A percentile compares a stretch with the other conserved stretches of the same genome.
Evolutionary conservation across 2,888 invertebrate species (phyloP).

Genomic region (Mythimna albipuncta): DNA sequence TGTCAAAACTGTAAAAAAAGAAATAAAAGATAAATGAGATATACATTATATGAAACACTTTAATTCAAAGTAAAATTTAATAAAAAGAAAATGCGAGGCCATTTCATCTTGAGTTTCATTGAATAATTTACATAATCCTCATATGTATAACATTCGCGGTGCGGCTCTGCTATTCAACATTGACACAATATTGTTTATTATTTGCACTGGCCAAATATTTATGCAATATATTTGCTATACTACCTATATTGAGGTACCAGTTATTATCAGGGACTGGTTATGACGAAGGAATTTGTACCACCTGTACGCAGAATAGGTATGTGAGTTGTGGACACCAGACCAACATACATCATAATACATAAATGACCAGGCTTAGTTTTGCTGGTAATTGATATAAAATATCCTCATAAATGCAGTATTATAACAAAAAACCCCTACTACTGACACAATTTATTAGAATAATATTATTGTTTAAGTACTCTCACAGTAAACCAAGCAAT

Average conservation of each 20-base stretch:
- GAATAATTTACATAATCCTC: not conserved
- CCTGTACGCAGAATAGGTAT: no score
- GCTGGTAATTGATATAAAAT: not conserved
- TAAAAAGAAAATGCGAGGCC: not conserved
- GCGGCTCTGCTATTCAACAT: slow-evolving; percentile 8
- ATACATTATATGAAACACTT: not conserved
- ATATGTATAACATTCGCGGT: slow-evolving; percentile 21
- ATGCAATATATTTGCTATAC: not conserved
- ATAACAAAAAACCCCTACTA: no score
- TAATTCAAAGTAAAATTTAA: not conserved
- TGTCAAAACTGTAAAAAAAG: slow-evolving; percentile 30
- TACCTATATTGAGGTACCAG: not conserved
- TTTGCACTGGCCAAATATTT: slow-evolving; percentile 17
- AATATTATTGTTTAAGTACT: no score
- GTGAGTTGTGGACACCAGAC: no score
- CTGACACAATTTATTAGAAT: no score
- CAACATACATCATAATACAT: no score
- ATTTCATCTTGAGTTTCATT: not conserved
- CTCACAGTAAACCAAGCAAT: no score
- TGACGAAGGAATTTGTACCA: not conserved
- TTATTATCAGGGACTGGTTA: no score
- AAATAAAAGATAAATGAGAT: slow-evolving; percentile 6
- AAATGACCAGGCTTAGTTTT: not conserved
- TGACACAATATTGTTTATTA: slow-evolving; percentile 1
- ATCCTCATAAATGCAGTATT: no score